These are phyloP conservation scores for Ophion costatus DNA, from an alignment of 2,888 invertebrate species.

Conservation along the genomic window DNA sequence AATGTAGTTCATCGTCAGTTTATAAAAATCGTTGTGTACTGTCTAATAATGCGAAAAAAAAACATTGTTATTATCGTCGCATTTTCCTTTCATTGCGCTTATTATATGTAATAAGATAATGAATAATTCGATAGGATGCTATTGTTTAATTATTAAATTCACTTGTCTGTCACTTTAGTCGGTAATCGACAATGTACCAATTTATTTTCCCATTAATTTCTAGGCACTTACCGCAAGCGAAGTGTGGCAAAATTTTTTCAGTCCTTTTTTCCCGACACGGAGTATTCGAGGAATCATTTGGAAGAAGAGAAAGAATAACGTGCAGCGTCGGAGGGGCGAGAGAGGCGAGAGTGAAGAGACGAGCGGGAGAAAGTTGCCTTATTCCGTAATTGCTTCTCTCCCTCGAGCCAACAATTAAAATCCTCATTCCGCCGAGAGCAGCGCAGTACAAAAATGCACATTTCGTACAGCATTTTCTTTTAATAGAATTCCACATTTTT, in stretches of 20 bases:
- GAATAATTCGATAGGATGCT: no score
- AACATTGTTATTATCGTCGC: no score
- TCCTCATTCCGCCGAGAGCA: constrained; percentile 55
- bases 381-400: constrained; percentile 60
- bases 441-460: constrained; percentile 47
- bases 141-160: background rate
- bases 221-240: background rate
- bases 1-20: no score
- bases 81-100: no score
- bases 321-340: background rate
- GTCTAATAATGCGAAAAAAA: no score
- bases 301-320: constrained; percentile 10
- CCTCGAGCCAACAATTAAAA: constrained; percentile 60
- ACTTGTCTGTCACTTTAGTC: background rate
- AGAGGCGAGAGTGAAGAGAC: constrained; percentile 25
- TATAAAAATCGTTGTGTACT: no score
- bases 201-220: constrained; percentile 17
- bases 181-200: constrained; percentile 4
- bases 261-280: background rate
- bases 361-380: constrained; percentile 44
- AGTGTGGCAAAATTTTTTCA: background rate
- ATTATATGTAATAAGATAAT: no score
- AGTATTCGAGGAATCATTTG: constrained; percentile 27
- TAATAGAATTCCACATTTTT: constrained; percentile 56
- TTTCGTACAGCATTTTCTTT: constrained; percentile 49